Base-by-base conservation (phyloP, 2,888 invertebrate species). In the Thecocarcelia acutangulata region DNA sequence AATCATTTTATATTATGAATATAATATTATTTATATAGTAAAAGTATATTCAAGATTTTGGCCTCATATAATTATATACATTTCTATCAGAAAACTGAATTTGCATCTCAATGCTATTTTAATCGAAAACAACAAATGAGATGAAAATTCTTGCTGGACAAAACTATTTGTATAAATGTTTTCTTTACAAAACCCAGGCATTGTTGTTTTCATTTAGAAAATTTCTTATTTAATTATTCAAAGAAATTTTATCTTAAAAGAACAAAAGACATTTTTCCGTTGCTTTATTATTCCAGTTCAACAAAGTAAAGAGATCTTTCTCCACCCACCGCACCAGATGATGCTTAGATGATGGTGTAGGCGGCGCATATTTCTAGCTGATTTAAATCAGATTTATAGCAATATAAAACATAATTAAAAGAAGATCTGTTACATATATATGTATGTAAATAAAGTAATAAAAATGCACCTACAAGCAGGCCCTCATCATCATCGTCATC, bases 341-440 rank as follows among this genome's bases (percentile, higher is more conserved):
- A 13, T 6, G 12, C n/a, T 8, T 8, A 3, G 17, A 15, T 42
- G 58, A 24, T 11, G 21, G 0, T 33, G 48, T n/a, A 21, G 42
- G 24, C 12, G 21, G 56, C 12, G 13, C 21, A 21, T 9, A 13
- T 12, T 12, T 3, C 17, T n/a, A 33, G 56, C 56, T 64, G 37
- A 44, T 37, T 66, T 37, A 44, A 66, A 58, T 56, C 56, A 56
- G 40, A 40, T n/a, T 42, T 24, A 42, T 52, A 24, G 50, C 59
- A 9, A 44, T 59, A 40, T 78, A 33, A 59, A 59, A 72, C 15
- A 52, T 52, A 78, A 59, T 72, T 78, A 78, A 64, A 44, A 72
- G 42, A 13, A 78, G 72, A 64, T 64, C 42, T 28, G 6, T 21
- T 21, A 12, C 3, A 28, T 1, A 52, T 21, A n/a, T n/a, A n/a